These are phyloP conservation scores for Pelusios castaneus DNA, from an alignment of 2,113 vertebrate genomes.

Conservation along the genomic window DNA sequence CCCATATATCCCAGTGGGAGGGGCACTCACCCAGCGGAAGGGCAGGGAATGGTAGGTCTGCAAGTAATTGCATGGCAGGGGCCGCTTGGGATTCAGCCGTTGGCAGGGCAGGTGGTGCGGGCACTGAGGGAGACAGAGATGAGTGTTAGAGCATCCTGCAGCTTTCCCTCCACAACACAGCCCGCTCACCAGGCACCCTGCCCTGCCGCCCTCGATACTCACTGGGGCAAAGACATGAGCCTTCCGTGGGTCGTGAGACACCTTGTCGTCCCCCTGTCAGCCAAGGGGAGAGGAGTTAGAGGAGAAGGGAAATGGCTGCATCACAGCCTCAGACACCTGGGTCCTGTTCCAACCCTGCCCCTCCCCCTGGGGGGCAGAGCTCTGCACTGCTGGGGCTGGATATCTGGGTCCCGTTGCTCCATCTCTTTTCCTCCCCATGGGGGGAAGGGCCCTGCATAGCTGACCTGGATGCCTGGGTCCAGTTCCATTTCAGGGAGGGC, in stretches of 20 bases:
- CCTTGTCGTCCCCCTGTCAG: constrained; percentile 79
- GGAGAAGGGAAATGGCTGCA: not conserved
- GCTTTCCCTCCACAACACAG: no score
- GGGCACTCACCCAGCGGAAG: constrained; percentile 78
- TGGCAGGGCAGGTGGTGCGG: constrained; percentile 85
- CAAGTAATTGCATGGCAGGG: constrained; percentile 85
- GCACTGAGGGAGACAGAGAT: constrained; percentile 67
- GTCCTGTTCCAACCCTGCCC: not conserved
- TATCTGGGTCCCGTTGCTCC: not conserved
- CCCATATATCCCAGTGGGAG: not conserved
- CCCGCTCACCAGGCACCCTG: not conserved
- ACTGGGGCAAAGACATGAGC: constrained; percentile 88
- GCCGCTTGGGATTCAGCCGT: constrained; percentile 68
- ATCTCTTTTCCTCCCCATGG: no score
- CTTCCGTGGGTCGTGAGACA: constrained; percentile 69
- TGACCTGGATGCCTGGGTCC: not conserved
- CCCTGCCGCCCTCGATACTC: not conserved
- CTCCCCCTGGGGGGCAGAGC: not conserved
- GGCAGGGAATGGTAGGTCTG: constrained; percentile 82
- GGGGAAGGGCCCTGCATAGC: not conserved
- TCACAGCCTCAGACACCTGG: not conserved
- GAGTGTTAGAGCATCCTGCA: not conserved
- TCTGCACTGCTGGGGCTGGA: not conserved
- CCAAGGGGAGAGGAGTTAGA: not conserved
- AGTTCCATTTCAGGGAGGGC: no score